Conservation (phyloP, 2,888 invertebrate genomes). For the Timandra comae region DNA sequence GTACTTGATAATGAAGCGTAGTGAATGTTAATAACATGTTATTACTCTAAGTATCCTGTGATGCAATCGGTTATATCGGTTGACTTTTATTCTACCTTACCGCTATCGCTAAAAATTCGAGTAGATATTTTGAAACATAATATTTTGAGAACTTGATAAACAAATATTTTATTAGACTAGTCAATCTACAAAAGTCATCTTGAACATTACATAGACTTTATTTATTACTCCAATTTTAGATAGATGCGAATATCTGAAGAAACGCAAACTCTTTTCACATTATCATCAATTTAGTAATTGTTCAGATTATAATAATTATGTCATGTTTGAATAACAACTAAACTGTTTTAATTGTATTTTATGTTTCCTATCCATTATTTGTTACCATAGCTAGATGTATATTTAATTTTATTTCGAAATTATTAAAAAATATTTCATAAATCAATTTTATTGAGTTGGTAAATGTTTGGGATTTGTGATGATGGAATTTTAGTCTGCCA, state of each 20-base stretch:
- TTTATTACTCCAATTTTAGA: slow-evolving; percentile 52
- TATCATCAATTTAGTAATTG: slow-evolving; percentile 2
- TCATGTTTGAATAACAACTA: neutral
- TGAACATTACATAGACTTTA: slow-evolving; percentile 52
- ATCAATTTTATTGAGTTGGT: slow-evolving; percentile 12
- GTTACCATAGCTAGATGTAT: slow-evolving; percentile 68
- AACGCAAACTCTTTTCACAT: neutral
- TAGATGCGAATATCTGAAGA: slow-evolving; percentile 12
- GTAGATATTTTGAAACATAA: slow-evolving; percentile 28
- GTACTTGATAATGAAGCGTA: slow-evolving; percentile 57
- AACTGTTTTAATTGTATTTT: slow-evolving; percentile 9
- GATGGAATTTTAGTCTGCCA: slow-evolving; percentile 47
- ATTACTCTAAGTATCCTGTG: slow-evolving; percentile 59
- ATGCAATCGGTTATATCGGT: slow-evolving; percentile 41
- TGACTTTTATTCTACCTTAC: slow-evolving; percentile 29
- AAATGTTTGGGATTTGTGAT: slow-evolving; percentile 35
- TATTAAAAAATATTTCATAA: slow-evolving; percentile 21
- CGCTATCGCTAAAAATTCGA: too few species aligned
- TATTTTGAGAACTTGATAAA: slow-evolving; percentile 22
- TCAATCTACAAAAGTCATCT: slow-evolving; percentile 65
- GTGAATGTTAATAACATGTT: slow-evolving; percentile 24
- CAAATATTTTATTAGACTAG: slow-evolving; percentile 62
- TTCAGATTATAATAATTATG: neutral
- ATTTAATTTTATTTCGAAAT: slow-evolving; percentile 37
- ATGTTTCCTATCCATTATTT: slow-evolving; percentile 35